Percentiles rank a stretch among this genome's conserved stretches.
phyloP scores from a whole-genome alignment of 2,797 vertebrate genomes.

The Pipistrellus kuhlii region DNA sequence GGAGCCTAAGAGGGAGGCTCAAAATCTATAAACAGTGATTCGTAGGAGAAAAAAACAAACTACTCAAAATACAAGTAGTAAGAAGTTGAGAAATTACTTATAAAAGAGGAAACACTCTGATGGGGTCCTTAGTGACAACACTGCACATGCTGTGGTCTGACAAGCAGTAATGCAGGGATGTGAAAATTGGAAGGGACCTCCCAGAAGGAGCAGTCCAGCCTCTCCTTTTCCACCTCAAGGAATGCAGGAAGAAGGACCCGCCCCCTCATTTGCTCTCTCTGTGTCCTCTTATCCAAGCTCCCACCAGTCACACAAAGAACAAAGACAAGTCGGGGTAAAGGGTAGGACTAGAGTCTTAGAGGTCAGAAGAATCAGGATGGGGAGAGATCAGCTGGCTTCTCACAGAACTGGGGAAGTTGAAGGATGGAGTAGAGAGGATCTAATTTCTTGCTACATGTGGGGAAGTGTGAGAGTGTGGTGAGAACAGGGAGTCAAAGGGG shows the following conservation, averaged over 20 bases:
- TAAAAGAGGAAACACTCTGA: constrained; percentile 31
- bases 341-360: neutral
- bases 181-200: neutral
- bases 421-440: neutral
- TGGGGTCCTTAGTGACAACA: neutral
- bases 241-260: neutral
- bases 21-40: constrained; percentile 58
- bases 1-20: constrained; percentile 70
- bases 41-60: neutral
- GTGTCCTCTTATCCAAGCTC: neutral
- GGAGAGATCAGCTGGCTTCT: constrained; percentile 63
- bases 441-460: constrained; percentile 46
- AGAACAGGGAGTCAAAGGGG: constrained; percentile 49
- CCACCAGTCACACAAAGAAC: constrained; percentile 30
- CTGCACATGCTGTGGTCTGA: neutral
- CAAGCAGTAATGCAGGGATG: neutral
- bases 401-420: constrained; percentile 65
- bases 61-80: constrained; percentile 59
- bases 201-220: neutral
- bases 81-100: constrained; percentile 47
- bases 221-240: neutral
- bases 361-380: constrained; percentile 59
- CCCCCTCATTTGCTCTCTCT: constrained; percentile 11
- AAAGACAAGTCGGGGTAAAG: constrained; percentile 8
- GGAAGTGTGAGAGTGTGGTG: constrained; percentile 60